These are phyloP conservation scores for Pegoplata infirma DNA, from an alignment of 2,888 invertebrate genomes.

Conservation along the genomic window DNA sequence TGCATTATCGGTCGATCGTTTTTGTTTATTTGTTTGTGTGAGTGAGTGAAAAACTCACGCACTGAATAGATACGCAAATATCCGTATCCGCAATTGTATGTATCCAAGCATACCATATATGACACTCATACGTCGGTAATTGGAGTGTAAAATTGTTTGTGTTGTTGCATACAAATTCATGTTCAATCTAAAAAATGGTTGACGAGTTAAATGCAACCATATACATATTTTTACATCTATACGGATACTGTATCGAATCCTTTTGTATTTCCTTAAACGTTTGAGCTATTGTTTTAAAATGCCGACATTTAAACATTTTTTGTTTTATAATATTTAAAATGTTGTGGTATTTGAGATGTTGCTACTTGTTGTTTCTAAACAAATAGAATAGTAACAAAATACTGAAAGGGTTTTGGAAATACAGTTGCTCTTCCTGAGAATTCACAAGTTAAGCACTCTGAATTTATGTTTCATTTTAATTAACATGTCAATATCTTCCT, in stretches of 20 bases:
- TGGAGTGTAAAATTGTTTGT: constrained; percentile 50
- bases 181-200: constrained; percentile 8
- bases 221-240: constrained; percentile 21
- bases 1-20: background rate
- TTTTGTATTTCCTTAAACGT: constrained; percentile 39
- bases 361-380: constrained; percentile 55
- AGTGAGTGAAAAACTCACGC: constrained; percentile 34
- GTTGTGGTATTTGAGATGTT: constrained; percentile 52
- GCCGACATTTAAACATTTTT: constrained; percentile 29
- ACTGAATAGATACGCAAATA: constrained; percentile 46
- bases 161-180: background rate
- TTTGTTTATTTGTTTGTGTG: too few relatives aligned
- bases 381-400: constrained; percentile 2
- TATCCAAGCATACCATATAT: constrained; percentile 28
- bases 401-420: constrained; percentile 1
- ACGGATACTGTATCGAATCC: constrained; percentile 35
- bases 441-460: constrained; percentile 27
- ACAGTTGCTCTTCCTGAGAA: constrained; percentile 43
- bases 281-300: constrained; percentile 32
- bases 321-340: constrained; percentile 24
- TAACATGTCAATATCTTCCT: constrained; percentile 13
- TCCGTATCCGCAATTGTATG: constrained; percentile 52
- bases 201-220: constrained; percentile 28
- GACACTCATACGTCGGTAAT: constrained; percentile 32
- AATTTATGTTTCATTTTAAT: constrained; percentile 19